phyloP scores from a whole-genome alignment of 2,113 vertebrate genomes.

The Cisticola juncidis region DNA sequence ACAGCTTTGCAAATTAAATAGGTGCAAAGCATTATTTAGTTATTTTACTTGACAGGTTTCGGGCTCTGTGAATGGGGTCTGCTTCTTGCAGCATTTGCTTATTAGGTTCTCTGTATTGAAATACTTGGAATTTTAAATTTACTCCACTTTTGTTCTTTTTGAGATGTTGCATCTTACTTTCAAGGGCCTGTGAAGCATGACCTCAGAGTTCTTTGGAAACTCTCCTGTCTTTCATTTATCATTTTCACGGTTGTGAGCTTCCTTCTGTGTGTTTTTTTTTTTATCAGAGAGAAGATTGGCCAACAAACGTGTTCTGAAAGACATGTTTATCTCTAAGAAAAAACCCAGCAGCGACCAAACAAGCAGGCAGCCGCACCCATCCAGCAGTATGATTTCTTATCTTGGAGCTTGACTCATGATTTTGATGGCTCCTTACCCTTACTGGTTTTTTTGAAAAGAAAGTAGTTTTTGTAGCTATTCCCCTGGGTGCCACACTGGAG shows the following conservation, averaged over 20 bases:
- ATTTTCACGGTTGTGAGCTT: neutral
- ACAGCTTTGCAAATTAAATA: neutral
- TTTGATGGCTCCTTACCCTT: neutral
- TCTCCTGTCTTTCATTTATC: neutral
- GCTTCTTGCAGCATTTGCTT: neutral
- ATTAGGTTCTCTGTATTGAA: neutral
- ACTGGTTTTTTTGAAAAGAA: neutral
- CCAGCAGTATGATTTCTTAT: slow-evolving; percentile 13
- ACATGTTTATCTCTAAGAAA: slow-evolving; percentile 22
- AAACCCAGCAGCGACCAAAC: neutral
- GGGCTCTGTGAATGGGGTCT: neutral
- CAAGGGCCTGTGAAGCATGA: neutral
- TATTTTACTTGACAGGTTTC: neutral
- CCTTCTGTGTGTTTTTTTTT: neutral
- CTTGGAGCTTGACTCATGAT: neutral
- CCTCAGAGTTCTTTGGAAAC: neutral
- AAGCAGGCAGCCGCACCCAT: neutral
- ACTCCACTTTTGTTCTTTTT: neutral
- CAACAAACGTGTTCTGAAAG: neutral
- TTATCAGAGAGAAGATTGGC: neutral
- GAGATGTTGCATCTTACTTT: neutral
- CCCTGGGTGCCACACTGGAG: neutral
- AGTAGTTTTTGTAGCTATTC: neutral
- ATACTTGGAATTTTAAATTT: neutral
- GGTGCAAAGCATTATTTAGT: neutral